Conservation (phyloP, 2,888 invertebrate genomes). For the Drosophila testacea region DNA sequence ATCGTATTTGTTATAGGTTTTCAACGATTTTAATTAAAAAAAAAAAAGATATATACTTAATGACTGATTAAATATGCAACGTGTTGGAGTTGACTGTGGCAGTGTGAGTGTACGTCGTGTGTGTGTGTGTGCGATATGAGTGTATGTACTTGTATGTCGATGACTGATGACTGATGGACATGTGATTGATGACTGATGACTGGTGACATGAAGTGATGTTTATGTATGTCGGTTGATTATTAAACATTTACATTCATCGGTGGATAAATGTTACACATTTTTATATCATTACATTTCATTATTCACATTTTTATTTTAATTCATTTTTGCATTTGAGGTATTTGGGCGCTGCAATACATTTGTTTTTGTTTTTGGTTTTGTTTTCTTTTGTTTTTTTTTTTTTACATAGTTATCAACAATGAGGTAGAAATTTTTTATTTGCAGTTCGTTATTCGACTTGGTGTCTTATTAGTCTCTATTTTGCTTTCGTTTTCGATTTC, state of each 20-base stretch:
- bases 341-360: conserved; percentile 61
- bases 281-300: conserved; percentile 7
- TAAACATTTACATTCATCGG: conserved; percentile 43
- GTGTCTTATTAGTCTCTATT: conserved; percentile 57
- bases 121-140: conserved; percentile 31
- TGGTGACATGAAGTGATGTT: conserved; percentile 51
- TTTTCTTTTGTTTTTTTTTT: conserved; percentile 10
- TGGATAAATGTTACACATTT: conserved; percentile 49
- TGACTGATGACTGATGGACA: conserved; percentile 36
- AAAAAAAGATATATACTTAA: conserved; percentile 1
- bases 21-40: conserved; percentile 20
- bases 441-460: conserved; percentile 63
- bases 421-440: conserved; percentile 74
- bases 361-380: conserved; percentile 10
- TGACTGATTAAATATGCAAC: conserved; percentile 27
- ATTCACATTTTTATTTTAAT: conserved; percentile 28
- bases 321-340: conserved; percentile 68
- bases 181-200: conserved; percentile 22
- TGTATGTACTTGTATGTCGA: conserved; percentile 27
- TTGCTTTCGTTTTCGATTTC: conserved; percentile 29
- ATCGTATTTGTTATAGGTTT: conserved; percentile 13
- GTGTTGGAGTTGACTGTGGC: conserved; percentile 34
- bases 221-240: conserved; percentile 28
- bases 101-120: conserved; percentile 26
- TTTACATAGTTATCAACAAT: conserved; percentile 72